These are phyloP conservation scores for Heptranchias perlo DNA, from an alignment of 2,113 vertebrate species.

Conservation along the genomic window DNA sequence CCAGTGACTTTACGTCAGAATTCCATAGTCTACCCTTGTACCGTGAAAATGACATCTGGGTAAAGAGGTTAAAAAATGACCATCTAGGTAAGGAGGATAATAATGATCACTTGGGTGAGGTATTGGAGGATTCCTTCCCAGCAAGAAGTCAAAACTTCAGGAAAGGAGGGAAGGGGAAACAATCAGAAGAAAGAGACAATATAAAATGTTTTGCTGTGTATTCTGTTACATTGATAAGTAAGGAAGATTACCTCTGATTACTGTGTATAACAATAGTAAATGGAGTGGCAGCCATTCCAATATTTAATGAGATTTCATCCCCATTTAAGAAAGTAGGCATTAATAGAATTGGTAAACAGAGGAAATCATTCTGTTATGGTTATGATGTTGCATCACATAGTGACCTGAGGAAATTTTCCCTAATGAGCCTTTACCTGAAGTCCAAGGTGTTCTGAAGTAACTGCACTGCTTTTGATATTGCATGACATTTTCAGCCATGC, in stretches of 20 bases:
- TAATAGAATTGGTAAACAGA: background rate
- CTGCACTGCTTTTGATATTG: background rate
- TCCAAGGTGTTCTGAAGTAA: background rate
- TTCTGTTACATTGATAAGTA: background rate
- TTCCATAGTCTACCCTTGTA: background rate
- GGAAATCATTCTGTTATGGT: background rate
- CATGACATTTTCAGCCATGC: background rate
- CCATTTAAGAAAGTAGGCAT: background rate
- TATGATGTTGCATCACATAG: background rate
- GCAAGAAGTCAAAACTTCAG: background rate
- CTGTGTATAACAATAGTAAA: background rate
- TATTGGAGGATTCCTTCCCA: background rate
- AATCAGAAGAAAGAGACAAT: background rate
- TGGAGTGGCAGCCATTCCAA: background rate
- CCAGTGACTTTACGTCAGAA: background rate
- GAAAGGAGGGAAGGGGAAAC: background rate
- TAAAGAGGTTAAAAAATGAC: background rate
- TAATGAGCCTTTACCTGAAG: background rate
- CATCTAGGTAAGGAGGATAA: background rate
- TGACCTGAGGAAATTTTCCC: background rate
- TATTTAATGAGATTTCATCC: background rate
- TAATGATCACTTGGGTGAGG: background rate
- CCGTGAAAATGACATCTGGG: background rate
- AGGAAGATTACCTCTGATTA: background rate
- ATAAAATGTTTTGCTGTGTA: background rate